Percentiles rank a stretch among this genome's conserved stretches.
Conservation (phyloP, 2,113 vertebrate species). For the Carassius gibelio region DNA sequence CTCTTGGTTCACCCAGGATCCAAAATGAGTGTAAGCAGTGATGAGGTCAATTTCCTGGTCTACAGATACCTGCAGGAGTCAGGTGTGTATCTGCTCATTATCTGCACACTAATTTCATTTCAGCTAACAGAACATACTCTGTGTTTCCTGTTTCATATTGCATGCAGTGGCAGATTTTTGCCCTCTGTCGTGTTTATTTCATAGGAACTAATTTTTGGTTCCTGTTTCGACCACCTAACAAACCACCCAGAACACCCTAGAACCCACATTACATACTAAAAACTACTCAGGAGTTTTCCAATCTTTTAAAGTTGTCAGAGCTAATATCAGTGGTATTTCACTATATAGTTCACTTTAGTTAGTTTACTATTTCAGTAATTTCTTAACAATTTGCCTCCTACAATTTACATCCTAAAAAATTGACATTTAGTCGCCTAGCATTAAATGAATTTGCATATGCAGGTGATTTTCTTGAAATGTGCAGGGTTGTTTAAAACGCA, state of each 20-base stretch:
- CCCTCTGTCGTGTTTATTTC: background rate
- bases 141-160: background rate
- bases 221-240: background rate
- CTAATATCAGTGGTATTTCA: background rate
- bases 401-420: too few relatives aligned
- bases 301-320: too few relatives aligned
- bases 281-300: too few relatives aligned
- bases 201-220: background rate
- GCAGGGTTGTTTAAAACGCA: too few relatives aligned
- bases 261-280: background rate
- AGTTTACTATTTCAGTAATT: too few relatives aligned
- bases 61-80: constrained; percentile 99
- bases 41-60: constrained; percentile 99
- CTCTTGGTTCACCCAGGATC: constrained; percentile 99
- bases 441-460: too few relatives aligned
- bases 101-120: too few relatives aligned
- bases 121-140: too few relatives aligned
- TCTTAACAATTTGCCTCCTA: too few relatives aligned
- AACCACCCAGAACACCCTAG: background rate
- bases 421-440: too few relatives aligned
- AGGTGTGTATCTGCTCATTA: constrained; percentile 81
- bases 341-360: too few relatives aligned
- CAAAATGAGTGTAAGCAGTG: constrained; percentile 99
- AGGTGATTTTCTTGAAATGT: too few relatives aligned
- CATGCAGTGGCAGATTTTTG: background rate